These are phyloP conservation scores for Chauna torquata DNA, from an alignment of 2,113 vertebrate species.

Conservation along the genomic window DNA sequence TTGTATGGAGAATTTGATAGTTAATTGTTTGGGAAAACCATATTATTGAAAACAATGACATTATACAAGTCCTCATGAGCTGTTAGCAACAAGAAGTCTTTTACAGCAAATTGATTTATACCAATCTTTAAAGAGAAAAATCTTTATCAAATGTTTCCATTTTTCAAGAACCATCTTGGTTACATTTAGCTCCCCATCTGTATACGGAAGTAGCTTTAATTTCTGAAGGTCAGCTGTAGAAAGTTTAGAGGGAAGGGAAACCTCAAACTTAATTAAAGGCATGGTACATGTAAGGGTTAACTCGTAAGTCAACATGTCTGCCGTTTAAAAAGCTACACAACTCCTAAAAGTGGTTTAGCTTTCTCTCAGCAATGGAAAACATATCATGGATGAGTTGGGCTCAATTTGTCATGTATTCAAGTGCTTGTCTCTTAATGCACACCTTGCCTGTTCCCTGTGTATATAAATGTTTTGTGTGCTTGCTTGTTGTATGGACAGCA, in stretches of 20 bases:
- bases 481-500: background rate
- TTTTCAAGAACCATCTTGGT: background rate
- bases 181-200: background rate
- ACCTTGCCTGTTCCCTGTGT: background rate
- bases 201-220: background rate
- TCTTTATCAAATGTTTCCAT: background rate
- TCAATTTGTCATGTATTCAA: background rate
- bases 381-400: background rate
- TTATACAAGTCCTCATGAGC: background rate
- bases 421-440: background rate
- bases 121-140: background rate
- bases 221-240: background rate
- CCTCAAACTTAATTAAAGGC: background rate
- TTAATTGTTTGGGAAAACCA: background rate
- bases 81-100: background rate
- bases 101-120: background rate
- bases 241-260: background rate
- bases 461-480: background rate
- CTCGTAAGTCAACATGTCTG: background rate
- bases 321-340: background rate
- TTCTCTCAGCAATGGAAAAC: background rate
- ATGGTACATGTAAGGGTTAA: background rate
- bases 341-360: slow-evolving; percentile 19
- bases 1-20: background rate
- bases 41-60: background rate